Conservation (phyloP, 2,113 vertebrate genomes). For the Piprites chloris region DNA sequence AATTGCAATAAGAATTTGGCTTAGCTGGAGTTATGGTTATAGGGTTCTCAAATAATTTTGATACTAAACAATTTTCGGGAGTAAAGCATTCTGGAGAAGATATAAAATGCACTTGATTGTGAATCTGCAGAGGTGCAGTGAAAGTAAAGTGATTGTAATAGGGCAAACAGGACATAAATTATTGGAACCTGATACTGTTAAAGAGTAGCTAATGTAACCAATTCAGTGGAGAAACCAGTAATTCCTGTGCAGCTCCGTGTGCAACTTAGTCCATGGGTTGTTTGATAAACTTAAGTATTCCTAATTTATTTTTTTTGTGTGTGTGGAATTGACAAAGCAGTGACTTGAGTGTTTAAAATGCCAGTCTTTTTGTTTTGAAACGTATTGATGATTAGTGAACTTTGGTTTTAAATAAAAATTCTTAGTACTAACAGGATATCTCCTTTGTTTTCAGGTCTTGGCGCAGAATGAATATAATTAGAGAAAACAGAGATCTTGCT, state of each 20-base stretch:
- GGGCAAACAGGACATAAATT: background rate
- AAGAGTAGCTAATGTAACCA: background rate
- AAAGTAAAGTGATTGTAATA: background rate
- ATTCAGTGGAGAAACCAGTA: background rate
- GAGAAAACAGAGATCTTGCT: slow-evolving; percentile 98
- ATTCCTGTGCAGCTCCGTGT: background rate
- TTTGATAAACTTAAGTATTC: background rate
- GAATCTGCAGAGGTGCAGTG: background rate
- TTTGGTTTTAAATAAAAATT: slow-evolving; percentile 6
- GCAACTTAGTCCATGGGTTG: background rate
- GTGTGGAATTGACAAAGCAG: background rate
- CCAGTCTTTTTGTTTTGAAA: background rate
- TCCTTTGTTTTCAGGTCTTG: slow-evolving; percentile 78
- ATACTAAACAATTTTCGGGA: background rate
- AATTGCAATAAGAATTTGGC: background rate
- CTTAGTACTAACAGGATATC: slow-evolving; percentile 1
- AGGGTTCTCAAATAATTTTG: background rate
- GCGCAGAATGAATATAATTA: slow-evolving; percentile 97
- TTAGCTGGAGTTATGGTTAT: background rate
- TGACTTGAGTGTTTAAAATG: background rate
- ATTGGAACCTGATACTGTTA: background rate
- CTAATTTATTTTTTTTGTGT: background rate
- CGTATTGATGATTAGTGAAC: background rate
- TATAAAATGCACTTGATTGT: background rate
- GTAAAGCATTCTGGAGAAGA: background rate